phyloP scores from a whole-genome alignment of 2,888 invertebrate genomes.

The Sarcophaga rosellei region DNA sequence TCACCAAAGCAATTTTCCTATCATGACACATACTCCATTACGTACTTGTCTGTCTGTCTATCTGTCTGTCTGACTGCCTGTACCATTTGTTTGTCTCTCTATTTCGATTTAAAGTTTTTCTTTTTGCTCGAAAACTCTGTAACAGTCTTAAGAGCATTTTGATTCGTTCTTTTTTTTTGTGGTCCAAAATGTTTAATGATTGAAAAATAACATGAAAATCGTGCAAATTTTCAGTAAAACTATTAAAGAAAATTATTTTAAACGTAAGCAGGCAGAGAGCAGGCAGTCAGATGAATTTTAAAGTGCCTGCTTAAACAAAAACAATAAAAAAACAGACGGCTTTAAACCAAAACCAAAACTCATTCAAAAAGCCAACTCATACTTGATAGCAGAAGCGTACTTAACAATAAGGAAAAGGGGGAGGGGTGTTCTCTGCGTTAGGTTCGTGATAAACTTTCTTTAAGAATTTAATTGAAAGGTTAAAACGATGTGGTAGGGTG shows the following conservation, averaged over 20 bases:
- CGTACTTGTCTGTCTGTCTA: slow-evolving; percentile 58
- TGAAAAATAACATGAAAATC: slow-evolving; percentile 79
- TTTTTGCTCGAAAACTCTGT: background rate
- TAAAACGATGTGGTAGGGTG: too few relatives aligned
- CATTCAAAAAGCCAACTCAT: background rate
- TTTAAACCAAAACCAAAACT: background rate
- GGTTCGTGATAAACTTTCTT: too few relatives aligned
- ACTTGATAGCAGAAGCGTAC: slow-evolving; percentile 29
- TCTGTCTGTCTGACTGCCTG: slow-evolving; percentile 56
- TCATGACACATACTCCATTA: slow-evolving; percentile 71
- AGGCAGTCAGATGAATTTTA: slow-evolving; percentile 54
- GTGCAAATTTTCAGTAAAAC: slow-evolving; percentile 72
- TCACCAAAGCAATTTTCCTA: slow-evolving; percentile 67
- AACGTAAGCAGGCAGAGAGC: slow-evolving; percentile 53
- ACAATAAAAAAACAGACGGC: background rate
- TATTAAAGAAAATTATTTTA: slow-evolving; percentile 67
- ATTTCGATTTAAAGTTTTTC: background rate
- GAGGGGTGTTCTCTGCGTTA: too few relatives aligned
- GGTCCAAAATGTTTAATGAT: slow-evolving; percentile 67
- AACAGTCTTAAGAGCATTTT: slow-evolving; percentile 38
- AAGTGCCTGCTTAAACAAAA: slow-evolving; percentile 54
- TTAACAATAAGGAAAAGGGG: background rate
- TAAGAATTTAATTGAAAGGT: too few relatives aligned
- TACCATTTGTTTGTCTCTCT: slow-evolving; percentile 62
- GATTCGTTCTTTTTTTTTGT: slow-evolving; percentile 39